phyloP scores from a whole-genome alignment of 2,113 vertebrate genomes.

The Peromyscus leucopus region DNA sequence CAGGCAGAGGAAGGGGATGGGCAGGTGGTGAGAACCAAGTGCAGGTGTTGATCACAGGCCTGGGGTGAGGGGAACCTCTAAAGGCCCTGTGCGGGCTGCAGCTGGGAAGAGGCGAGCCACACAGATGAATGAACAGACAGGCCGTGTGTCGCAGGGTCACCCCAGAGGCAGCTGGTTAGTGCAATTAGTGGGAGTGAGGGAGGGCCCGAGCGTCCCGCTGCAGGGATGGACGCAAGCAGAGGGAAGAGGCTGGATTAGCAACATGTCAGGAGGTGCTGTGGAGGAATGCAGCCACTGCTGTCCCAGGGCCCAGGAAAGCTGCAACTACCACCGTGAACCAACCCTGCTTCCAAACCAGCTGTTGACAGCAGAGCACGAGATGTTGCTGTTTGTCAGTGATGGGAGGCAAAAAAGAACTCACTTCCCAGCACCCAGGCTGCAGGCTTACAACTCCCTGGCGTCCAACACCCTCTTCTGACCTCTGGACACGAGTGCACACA shows the following conservation, averaged over 20 bases:
- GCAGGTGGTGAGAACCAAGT: neutral
- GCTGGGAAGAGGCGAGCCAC: neutral
- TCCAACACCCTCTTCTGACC: too few relatives aligned
- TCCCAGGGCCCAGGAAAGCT: neutral
- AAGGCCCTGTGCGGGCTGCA: neutral
- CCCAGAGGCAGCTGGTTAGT: neutral
- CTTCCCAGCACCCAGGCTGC: too few relatives aligned
- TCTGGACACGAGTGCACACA: too few relatives aligned
- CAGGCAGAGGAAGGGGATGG: neutral
- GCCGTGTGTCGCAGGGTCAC: neutral
- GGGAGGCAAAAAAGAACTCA: neutral
- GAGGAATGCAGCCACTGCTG: neutral
- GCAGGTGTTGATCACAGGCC: neutral
- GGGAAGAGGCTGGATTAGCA: neutral
- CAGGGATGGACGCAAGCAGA: neutral
- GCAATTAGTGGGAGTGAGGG: neutral
- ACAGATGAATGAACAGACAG: neutral
- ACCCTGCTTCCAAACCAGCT: neutral
- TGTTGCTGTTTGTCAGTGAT: neutral
- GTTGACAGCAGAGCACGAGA: neutral
- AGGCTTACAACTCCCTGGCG: too few relatives aligned
- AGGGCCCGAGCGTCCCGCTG: neutral
- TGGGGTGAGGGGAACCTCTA: neutral
- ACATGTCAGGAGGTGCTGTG: too few relatives aligned
- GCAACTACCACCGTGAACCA: neutral